Evolutionary conservation across 1,140 invertebrate genomes (phyloP), one percentile per base, ranked within the genome.

Genomic region (Pseudachorutes palmiensis): DNA sequence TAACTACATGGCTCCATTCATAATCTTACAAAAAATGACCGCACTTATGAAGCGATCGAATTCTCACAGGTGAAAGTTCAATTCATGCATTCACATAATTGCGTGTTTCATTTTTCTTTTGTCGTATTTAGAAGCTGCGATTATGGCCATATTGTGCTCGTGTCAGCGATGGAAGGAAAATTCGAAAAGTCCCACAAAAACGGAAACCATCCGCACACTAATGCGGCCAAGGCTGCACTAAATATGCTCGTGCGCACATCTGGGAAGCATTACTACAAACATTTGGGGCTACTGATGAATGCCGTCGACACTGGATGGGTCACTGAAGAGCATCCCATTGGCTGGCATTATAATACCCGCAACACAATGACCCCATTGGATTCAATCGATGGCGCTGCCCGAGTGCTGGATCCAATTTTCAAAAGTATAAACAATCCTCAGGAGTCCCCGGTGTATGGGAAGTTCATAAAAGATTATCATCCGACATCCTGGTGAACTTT

Each of bases 301-400:
- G 57, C 68, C 28, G 72, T 74, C 2, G 72, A 74, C 48, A 74
- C 72, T 16, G 72, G 72, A 24, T 73, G 65, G 68, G 72, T 74
- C 12, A 72, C 68, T 22, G 70, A 73, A 30, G 71, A 73, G 51
- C 36, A 65, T 29, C 72, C 72, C 1, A 22, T 57, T 22, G 9
- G 22, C 9, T 5, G 24, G 5, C 3, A 16, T 22, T n/a, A n/a
- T n/a, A 16, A 30, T 3, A 12, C 3, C 3, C 24, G 14, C 24
- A 5, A 14, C 5, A 29, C 31, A 9, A 16, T 31, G 9, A 19
- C 59, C 5, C 59, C 59, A 28, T 29, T 61, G 59, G 59, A 61
- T 22, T 19, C 24, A 61, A 61, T 61, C 9, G 59, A 61, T 33
- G 59, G 59, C 9, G 59, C 59, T 31, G 59, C 59, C 2, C 24